Evolutionary conservation across 2,797 vertebrate genomes (phyloP).

Genomic region (Tachyglossus aculeatus): DNA sequence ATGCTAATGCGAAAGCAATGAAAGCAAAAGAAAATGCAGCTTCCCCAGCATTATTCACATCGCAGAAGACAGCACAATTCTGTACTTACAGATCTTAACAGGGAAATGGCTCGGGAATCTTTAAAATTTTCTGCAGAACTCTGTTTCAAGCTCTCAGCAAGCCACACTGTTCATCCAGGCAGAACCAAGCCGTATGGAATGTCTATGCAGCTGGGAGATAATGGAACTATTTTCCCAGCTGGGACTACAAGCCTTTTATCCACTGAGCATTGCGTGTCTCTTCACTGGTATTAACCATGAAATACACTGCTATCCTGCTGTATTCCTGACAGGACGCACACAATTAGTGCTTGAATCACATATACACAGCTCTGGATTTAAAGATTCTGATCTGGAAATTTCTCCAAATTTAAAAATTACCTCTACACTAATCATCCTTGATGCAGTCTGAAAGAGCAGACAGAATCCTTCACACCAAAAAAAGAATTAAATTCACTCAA

Average conservation of each 20-base stretch:
- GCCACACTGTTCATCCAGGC: slow-evolving; percentile 80
- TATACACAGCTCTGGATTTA: slow-evolving; percentile 40
- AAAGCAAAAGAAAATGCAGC: slow-evolving; percentile 24
- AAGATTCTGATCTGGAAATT: slow-evolving; percentile 48
- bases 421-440: slow-evolving; percentile 51
- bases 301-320: slow-evolving; percentile 50
- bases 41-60: slow-evolving; percentile 46
- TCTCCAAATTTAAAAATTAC: slow-evolving; percentile 26
- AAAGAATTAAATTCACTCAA: slow-evolving; percentile 64
- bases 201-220: slow-evolving; percentile 77
- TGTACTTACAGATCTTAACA: slow-evolving; percentile 72
- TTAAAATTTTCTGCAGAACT: slow-evolving; percentile 65
- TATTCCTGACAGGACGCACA: slow-evolving; percentile 53
- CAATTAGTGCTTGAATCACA: slow-evolving; percentile 59
- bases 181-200: slow-evolving; percentile 77
- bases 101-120: slow-evolving; percentile 59
- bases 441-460: slow-evolving; percentile 35
- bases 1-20: slow-evolving; percentile 56
- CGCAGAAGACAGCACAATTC: slow-evolving; percentile 58
- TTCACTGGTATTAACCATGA: slow-evolving; percentile 49
- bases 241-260: slow-evolving; percentile 75
- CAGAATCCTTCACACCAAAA: slow-evolving; percentile 53
- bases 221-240: slow-evolving; percentile 75
- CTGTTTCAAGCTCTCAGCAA: slow-evolving; percentile 63
- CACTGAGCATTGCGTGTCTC: slow-evolving; percentile 64